Evolutionary conservation across 1,140 invertebrate genomes (phyloP), one percentile per base, ranked within the genome.

Genomic region (Drosophila pectinifera): DNA sequence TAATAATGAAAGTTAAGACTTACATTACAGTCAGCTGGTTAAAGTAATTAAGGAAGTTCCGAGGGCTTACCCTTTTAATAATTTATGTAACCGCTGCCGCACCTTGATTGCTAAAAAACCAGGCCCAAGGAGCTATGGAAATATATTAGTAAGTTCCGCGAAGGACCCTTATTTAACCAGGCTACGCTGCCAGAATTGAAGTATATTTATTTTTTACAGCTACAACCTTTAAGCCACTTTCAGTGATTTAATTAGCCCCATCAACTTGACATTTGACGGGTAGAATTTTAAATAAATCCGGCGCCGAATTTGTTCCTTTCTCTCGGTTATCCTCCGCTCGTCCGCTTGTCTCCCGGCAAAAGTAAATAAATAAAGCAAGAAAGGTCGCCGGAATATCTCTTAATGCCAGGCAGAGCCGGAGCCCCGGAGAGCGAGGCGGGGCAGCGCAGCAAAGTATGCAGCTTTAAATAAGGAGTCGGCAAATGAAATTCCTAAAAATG

Each of bases 201-300:
- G 22, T 34, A n/a, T 16, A 43, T 57, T 43, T 43, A 36, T n/a
- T 53, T 36, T 18, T n/a, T 22, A 14, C 11, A 4, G 16, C 14
- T 24, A 11, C 14, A 69, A 36, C 48, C 39, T 55, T 16, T 34
- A 69, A 69, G 24, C 43, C 65, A 69, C 45, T 75, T 64, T 43
- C 59, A 26, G 53, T 76, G 45, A 76, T 67, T 76, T 76, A 76
- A 76, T 76, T 76, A 76, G 73, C 73, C 61, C 46, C 53, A 48
- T 76, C 34, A 67, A 31, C 73, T 53, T 76, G 72, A 76, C 73
- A 76, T 76, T 76, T 76, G 73, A 68, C 73, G 73, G 61, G 61
- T 67, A 76, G 73, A 76, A 76, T 67, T 39, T 74, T 31, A 75
- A 67, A 67, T 76, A 76, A 76, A 76, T 76, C 61, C 18, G 39